Percentiles rank a stretch among this genome's conserved stretches.
These are phyloP conservation scores for Coecobrya sp. DNA, from an alignment of 2,888 invertebrate species.

Conservation along the genomic window DNA sequence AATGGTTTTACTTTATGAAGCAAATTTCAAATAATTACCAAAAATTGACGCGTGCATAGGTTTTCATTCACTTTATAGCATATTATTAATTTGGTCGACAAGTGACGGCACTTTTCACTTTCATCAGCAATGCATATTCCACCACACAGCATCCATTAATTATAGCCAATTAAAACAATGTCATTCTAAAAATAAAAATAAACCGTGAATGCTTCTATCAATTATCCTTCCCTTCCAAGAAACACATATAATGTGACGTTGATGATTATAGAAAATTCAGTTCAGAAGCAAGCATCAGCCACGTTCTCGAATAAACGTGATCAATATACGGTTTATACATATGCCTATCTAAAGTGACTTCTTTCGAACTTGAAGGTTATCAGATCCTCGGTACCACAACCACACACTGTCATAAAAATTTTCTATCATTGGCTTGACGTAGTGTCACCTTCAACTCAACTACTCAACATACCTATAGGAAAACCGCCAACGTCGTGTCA, in stretches of 20 bases:
- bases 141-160: background rate
- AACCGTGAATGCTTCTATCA: background rate
- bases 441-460: constrained; percentile 40
- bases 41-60: too few relatives aligned
- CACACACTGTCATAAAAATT: background rate
- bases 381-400: background rate
- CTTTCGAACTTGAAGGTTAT: background rate
- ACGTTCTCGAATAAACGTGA: too few relatives aligned
- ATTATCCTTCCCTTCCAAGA: background rate
- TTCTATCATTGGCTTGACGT: background rate
- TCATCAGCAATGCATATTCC: background rate
- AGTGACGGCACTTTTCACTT: background rate
- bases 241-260: too few relatives aligned
- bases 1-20: background rate
- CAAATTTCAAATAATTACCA: too few relatives aligned
- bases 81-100: background rate
- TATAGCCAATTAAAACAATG: background rate
- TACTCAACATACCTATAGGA: too few relatives aligned
- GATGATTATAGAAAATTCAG: background rate
- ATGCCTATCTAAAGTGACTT: too few relatives aligned
- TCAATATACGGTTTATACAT: too few relatives aligned
- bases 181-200: background rate
- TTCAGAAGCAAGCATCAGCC: background rate
- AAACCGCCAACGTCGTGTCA: background rate
- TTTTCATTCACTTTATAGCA: background rate